Base-by-base conservation (phyloP, 1,140 invertebrate genomes). In the Bombus cullumanus region DNA sequence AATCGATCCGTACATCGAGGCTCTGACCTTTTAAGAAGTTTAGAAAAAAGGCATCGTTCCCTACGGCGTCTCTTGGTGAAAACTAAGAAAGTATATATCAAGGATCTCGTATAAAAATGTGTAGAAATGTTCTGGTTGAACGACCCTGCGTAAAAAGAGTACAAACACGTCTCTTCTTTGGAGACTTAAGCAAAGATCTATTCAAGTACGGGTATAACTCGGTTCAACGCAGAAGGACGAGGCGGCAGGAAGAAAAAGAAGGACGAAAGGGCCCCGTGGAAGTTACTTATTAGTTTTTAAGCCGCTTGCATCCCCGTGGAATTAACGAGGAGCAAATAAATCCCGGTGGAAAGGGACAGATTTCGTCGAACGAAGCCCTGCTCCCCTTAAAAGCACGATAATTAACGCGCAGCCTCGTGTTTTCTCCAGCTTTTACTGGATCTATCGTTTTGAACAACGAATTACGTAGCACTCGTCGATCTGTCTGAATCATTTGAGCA, bases 241-340 rank as follows among this genome's bases (percentile, higher is more conserved):
- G 15, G n/a, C 31, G 31, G 71, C 8, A 31, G 1, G n/a, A 31
- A 53, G 47, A 12, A 34, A 53, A 31, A 71, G 71, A 47, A 18
- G 53, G 13, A 34, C n/a, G 64, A 18, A 10, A 37, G 31, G 34
- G 57, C 13, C 39, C 28, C n/a, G 57, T 37, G 62, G 72, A 78
- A 84, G 86, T 88, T 88, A 87, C 80, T 88, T 88, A 84, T 88
- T 88, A 88, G 86, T 87, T 87, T 88, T 87, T 87, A 88, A 88
- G 86, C 81, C 82, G 74, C 39, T 78, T 78, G 86, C 57, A 71
- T 80, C 47, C 28, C 81, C 47, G 73, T 57, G 53, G 64, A 87
- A 83, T 79, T 88, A 87, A 83, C 69, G n/a, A 69, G 73, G 82
- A 73, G 82, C 85, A 87, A 88, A 81, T 82, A 74, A 87, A 80